Evolutionary conservation across 1,140 invertebrate species (phyloP).

Genomic region (Leucophenga varia): DNA sequence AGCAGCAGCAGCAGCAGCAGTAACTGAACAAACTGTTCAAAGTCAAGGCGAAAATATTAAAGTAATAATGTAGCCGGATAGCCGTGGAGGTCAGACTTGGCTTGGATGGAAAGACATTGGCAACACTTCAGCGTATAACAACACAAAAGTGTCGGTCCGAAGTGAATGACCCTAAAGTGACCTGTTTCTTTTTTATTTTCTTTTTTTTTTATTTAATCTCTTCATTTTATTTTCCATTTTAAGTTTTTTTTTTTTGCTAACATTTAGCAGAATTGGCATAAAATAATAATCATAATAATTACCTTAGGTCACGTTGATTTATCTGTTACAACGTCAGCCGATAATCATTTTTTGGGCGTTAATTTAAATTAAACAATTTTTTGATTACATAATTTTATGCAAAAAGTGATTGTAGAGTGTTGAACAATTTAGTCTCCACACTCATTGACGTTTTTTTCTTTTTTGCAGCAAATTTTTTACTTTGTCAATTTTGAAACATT

Average conservation of each 20-base stretch:
- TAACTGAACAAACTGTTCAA: constrained; percentile 45
- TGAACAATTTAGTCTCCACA: too few species aligned
- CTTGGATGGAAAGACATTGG: constrained; percentile 23
- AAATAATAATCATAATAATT: background rate
- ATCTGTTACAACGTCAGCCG: background rate
- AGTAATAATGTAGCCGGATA: constrained; percentile 53
- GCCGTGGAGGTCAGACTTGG: constrained; percentile 2
- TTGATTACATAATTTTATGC: too few species aligned
- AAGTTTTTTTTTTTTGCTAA: background rate
- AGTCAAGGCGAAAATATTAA: constrained; percentile 51
- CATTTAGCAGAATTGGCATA: too few species aligned
- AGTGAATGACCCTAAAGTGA: constrained; percentile 52
- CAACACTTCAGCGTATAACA: constrained; percentile 25
- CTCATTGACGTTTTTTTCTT: too few species aligned
- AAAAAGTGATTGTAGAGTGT: too few species aligned
- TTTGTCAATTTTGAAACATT: too few species aligned
- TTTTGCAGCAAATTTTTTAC: too few species aligned
- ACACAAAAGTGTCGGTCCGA: too few species aligned
- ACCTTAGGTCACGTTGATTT: background rate
- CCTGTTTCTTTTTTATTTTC: constrained; percentile 26
- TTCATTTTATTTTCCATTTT: background rate
- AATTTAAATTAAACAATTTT: too few species aligned
- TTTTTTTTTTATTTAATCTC: constrained; percentile 6
- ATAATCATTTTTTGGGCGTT: too few species aligned
- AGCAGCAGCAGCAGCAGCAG: too few species aligned